Percentiles rank a stretch among this genome's conserved stretches.
Conservation (phyloP, 2,888 invertebrate genomes). For the Lepidochitona cinerea region DNA sequence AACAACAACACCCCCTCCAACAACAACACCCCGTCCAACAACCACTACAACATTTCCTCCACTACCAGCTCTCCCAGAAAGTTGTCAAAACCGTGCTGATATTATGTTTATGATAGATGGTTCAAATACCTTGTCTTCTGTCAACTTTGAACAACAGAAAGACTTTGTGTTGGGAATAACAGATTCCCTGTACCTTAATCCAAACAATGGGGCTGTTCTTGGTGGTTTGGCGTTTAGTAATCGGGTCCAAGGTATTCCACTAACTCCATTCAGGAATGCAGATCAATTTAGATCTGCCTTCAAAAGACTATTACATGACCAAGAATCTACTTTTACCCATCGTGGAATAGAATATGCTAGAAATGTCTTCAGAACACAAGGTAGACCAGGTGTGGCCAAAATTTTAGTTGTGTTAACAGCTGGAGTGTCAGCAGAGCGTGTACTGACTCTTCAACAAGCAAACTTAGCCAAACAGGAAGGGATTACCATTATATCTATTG, state of each 20-base stretch:
- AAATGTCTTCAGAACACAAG: background rate
- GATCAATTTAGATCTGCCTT: background rate
- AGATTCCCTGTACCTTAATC: background rate
- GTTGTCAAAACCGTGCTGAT: background rate
- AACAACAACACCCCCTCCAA: background rate
- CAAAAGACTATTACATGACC: background rate
- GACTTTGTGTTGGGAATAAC: background rate
- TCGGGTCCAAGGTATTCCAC: background rate
- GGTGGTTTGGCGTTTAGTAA: background rate
- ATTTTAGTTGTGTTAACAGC: background rate
- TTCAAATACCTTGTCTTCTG: background rate
- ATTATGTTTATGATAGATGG: background rate
- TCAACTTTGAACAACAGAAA: background rate
- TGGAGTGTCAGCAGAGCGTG: background rate
- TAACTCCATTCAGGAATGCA: background rate
- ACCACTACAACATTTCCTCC: background rate
- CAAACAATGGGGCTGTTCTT: background rate
- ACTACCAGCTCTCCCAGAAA: no score
- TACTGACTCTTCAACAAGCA: background rate
- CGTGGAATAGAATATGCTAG: background rate
- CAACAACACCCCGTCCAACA: background rate
- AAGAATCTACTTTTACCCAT: background rate
- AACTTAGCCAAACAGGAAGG: background rate
- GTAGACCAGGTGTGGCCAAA: background rate
- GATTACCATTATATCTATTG: background rate